Evolutionary conservation across 2,113 vertebrate species (phyloP), one percentile per base, ranked within the genome.

Genomic region (Lepus timidus): DNA sequence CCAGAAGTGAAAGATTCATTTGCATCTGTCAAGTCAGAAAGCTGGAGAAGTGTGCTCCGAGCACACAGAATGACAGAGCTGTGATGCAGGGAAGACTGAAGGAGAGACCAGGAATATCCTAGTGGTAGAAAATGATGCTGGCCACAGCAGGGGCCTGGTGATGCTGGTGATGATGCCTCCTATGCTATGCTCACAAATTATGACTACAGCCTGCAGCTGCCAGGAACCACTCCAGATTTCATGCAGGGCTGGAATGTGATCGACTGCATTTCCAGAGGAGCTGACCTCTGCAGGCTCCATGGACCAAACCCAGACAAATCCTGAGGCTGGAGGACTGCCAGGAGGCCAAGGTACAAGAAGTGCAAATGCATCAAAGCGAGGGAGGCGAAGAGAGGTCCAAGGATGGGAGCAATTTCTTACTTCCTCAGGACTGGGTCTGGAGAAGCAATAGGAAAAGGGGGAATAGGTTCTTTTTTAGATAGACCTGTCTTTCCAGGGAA

Each of bases 401-500:
- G 64, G 29, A 10, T 31, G 10, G 23, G 25, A 29, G 6, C 10
- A 44, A 36, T 12, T 51, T 74, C n/a, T 88, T 20, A 22, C 22
- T 7, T 39, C 33, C 61, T 31, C 9, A 4, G 70, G 9, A 4
- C 11, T 67, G 6, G 13, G 23, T 73, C 36, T 62, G 0, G 13
- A 68, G 51, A 91, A 75, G 31, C 51, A 22, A 7, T 9, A 39
- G 22, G 79, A 9, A 36, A 22, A 73, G 67, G 33, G 39, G 49
- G 29, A 85, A 14, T 44, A 1, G 31, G 23, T 11, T 20, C 22
- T 19, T 85, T 85, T 31, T 36, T 49, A 85, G 73, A 90, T 31
- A 88, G n/a, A 58, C 14, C 13, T 95, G 62, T 76, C 27, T 82
- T 74, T 90, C 79, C 49, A 36, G 39, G 61, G 20, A 76, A 93